These are phyloP conservation scores for Zaprionus camerounensis DNA, from an alignment of 1,140 invertebrate genomes.

Conservation along the genomic window DNA sequence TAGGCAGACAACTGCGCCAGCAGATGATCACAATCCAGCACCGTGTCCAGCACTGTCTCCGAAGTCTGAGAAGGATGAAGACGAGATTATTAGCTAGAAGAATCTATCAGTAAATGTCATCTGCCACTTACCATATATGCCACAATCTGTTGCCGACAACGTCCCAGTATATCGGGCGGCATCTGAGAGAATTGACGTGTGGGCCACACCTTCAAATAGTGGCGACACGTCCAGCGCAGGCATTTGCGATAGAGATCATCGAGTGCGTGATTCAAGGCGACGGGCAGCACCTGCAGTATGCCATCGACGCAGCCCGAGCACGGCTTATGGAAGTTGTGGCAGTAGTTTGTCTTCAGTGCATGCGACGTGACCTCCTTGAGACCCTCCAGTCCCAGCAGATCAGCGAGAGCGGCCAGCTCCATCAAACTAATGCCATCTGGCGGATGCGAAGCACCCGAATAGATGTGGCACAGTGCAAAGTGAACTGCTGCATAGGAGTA, in stretches of 20 bases:
- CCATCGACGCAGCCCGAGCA: slow-evolving; percentile 91
- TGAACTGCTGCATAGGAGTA: slow-evolving; percentile 93
- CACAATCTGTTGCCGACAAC: slow-evolving; percentile 92
- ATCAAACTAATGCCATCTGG: slow-evolving; percentile 93
- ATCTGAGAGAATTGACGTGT: slow-evolving; percentile 93
- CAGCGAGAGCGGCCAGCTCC: slow-evolving; percentile 93
- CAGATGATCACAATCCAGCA: slow-evolving; percentile 89
- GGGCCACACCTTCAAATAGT: slow-evolving; percentile 94
- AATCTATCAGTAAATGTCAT: neutral
- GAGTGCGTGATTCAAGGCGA: slow-evolving; percentile 93
- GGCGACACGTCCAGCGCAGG: slow-evolving; percentile 92
- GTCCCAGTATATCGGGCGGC: slow-evolving; percentile 91
- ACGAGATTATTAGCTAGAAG: neutral
- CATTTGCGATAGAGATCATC: slow-evolving; percentile 94
- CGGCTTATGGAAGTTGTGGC: slow-evolving; percentile 90
- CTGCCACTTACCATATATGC: slow-evolving; percentile 84
- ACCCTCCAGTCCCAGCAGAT: slow-evolving; percentile 94
- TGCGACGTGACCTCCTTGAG: slow-evolving; percentile 95
- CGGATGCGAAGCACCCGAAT: slow-evolving; percentile 93
- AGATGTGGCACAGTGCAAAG: slow-evolving; percentile 96
- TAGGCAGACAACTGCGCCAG: slow-evolving; percentile 88
- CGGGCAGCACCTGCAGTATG: slow-evolving; percentile 92
- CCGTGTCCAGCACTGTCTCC: slow-evolving; percentile 88
- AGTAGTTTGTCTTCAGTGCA: slow-evolving; percentile 94
- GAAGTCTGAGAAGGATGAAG: slow-evolving; percentile 84